Conservation (phyloP, 2,113 vertebrate species). For the Melospiza georgiana region DNA sequence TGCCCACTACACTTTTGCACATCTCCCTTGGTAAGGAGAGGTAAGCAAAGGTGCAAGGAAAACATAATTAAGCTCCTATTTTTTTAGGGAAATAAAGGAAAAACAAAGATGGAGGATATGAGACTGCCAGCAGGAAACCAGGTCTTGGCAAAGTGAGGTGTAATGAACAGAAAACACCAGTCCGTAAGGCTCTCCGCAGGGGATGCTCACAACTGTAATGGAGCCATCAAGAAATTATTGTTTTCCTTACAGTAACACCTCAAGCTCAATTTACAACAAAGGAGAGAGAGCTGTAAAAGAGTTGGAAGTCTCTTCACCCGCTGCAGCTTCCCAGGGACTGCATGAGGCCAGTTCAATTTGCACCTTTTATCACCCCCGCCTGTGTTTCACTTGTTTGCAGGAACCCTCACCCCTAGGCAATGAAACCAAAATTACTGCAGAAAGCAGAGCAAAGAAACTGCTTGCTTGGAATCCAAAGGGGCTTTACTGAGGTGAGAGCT, state of each 20-base stretch:
- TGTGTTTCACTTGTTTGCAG: conserved; percentile 16
- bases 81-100: conserved; percentile 28
- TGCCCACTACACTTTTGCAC: not conserved
- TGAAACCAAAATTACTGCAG: conserved; percentile 58
- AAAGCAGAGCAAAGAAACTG: not conserved
- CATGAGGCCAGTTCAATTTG: conserved; percentile 63
- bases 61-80: not conserved
- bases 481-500: not conserved
- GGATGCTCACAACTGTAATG: not conserved
- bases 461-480: not conserved
- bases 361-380: conserved; percentile 54
- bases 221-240: conserved; percentile 58
- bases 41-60: not conserved
- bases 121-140: conserved; percentile 45
- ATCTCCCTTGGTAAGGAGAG: not conserved
- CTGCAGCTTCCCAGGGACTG: conserved; percentile 39
- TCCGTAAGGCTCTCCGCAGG: not conserved
- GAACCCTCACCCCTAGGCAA: conserved; percentile 23
- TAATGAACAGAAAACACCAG: conserved; percentile 66
- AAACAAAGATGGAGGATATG: not conserved
- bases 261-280: conserved; percentile 43
- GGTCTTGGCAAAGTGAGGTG: conserved; percentile 1
- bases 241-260: conserved; percentile 60
- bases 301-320: conserved; percentile 19
- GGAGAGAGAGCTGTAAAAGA: not conserved